A percentile compares a stretch with the other conserved stretches of the same genome.
Conservation (phyloP, 2,797 vertebrate species). For the Lagorchestes hirsutus region DNA sequence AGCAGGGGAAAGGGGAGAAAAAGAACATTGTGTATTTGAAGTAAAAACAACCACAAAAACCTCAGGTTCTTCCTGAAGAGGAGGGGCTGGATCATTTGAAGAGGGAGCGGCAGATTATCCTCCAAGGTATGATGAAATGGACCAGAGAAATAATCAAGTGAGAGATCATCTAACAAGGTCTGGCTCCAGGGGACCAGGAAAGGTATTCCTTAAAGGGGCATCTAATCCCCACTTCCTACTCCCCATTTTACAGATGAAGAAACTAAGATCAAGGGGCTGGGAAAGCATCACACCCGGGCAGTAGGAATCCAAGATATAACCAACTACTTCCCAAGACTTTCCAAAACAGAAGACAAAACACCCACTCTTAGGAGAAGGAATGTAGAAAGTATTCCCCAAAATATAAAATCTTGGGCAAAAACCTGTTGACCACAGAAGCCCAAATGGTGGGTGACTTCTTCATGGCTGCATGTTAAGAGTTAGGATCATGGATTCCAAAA, state of each 20-base stretch:
- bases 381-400: neutral
- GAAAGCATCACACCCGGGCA: neutral
- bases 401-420: neutral
- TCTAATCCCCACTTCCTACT: neutral
- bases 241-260: neutral
- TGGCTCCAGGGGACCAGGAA: neutral
- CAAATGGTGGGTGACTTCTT: neutral
- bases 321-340: neutral
- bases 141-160: neutral
- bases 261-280: neutral
- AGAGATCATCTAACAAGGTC: neutral
- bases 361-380: neutral
- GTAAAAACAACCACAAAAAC: neutral
- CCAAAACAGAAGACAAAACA: neutral
- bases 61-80: neutral
- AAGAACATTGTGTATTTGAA: neutral
- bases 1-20: neutral
- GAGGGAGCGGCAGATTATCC: neutral
- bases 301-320: neutral
- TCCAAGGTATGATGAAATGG: neutral
- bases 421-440: neutral
- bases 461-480: neutral
- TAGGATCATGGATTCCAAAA: neutral
- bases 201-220: neutral
- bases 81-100: neutral